Base-by-base conservation (phyloP, 2,797 vertebrate genomes). In the Sebastes steindachneri region DNA sequence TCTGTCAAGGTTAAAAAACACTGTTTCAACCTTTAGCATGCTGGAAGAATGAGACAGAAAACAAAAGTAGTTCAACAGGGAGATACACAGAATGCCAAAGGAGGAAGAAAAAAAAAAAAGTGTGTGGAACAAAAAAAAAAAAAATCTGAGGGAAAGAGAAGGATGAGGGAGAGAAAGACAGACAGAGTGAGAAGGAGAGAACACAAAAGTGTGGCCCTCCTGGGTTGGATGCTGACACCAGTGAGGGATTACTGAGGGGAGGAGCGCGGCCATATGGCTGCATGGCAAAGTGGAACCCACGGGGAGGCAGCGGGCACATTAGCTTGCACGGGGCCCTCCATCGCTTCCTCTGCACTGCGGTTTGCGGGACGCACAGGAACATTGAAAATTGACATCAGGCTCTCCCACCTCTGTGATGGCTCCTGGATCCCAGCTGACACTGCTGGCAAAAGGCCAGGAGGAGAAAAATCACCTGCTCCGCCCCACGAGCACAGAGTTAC, bases 341-440 rank as follows among this genome's bases (percentile, higher is more conserved):
- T 77, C 77, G 84, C 89, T 84, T 89, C 93, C 91, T 89, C 94
- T 93, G 95, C 94, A 93, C 92, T 94, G 95, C 93, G 91, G 94
- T 89, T 92, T 83, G 90, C 75, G 90, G 90, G 93, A 90, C 85
- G 83, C 89, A 77, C 87, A 83, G 89, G 87, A 93, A 91, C 93
- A 93, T 83, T 82, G 84, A 91, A 87, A 92, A 94, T 94, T 94
- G 92, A 95, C 90, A 95, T 93, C 91, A 91, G 92, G 90, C 89
- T 84, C 88, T 88, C 90, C 91, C 91, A 89, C 89, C 90, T 88
- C 92, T 77, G 85, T 84, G 88, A 90, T 68, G 86, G 86, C 90
- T 86, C 87, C 86, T 68, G 91, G 86, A 88, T 89, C 90, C 93
- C 88, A 45, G 86, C 89, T 83, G 93, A 90, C 90, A 87, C 83